Conservation (phyloP, 1,140 invertebrate species). For the Stegodyphus mimosarum region DNA sequence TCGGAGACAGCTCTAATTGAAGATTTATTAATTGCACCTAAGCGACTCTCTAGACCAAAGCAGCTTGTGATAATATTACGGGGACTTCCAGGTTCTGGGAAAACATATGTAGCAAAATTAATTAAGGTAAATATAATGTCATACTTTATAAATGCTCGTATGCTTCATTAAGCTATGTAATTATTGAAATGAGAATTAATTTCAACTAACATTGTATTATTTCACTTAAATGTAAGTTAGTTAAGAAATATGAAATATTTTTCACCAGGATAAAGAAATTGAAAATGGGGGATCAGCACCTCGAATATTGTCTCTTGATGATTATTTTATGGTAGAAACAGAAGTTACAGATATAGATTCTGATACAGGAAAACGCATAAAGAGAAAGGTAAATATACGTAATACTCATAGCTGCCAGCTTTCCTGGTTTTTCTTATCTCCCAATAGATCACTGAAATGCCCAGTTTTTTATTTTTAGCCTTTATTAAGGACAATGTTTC, state of each 20-base stretch:
- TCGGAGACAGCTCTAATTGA: slow-evolving; percentile 76
- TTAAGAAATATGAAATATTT: background rate
- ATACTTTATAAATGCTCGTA: background rate
- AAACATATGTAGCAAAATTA: slow-evolving; percentile 86
- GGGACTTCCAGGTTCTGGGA: slow-evolving; percentile 90
- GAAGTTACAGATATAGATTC: slow-evolving; percentile 82
- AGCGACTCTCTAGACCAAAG: slow-evolving; percentile 78
- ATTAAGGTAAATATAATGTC: slow-evolving; percentile 77
- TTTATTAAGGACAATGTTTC: too few species aligned
- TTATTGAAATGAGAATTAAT: background rate
- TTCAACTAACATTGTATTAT: background rate
- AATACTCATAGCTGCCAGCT: too few species aligned
- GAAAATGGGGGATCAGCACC: slow-evolving; percentile 82
- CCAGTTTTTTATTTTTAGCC: too few species aligned
- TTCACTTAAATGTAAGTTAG: background rate
- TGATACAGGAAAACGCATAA: slow-evolving; percentile 81
- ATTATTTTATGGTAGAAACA: slow-evolving; percentile 94
- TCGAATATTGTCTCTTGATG: slow-evolving; percentile 91
- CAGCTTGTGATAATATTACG: slow-evolving; percentile 90
- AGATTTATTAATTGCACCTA: slow-evolving; percentile 82
- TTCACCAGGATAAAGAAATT: slow-evolving; percentile 78
- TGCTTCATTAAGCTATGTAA: background rate
- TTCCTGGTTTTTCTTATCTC: too few species aligned
- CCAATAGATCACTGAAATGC: too few species aligned
- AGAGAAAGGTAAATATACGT: slow-evolving; percentile 71